Evolutionary conservation across 2,113 vertebrate genomes (phyloP), one percentile per base, ranked within the genome.

Genomic region (Amphiprion ocellaris): DNA sequence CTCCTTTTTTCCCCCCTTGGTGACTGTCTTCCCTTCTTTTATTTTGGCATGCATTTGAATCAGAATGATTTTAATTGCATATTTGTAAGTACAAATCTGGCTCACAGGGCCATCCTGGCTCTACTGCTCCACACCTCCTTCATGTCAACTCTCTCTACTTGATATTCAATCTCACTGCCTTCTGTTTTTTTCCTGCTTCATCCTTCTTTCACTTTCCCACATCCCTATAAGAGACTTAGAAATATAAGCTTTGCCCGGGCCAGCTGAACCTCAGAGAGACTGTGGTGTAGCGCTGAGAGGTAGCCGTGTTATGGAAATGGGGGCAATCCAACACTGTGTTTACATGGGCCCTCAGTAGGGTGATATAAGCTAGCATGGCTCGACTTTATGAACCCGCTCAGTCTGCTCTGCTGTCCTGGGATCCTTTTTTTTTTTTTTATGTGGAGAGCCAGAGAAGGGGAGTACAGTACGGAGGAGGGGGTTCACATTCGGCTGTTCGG

Each of bases 401-500:
- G 77, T 71, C 83, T 81, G 74, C 78, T 71, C 59, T 70, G 82
- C 65, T 47, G 74, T 84, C 81, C 77, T 70, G 65, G 76, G 86
- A 87, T 74, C 60, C 72, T 80, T 83, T 83, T 67, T 83, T 33
- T 33, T 37, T 37, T 37, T 37, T 37, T 37, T 37, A 77, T 77
- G 82, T 77, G 73, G 74, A 62, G 70, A 78, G 60, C 49, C 0
- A 26, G 49, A 39, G 67, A 69, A 21, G 56, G 65, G 61, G 61
- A 68, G 75, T 1, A 75, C 12, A 66, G 72, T 47, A 65, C 62
- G 47, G 86, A 85, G 86, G 82, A 87, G 87, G 90, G 83, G 89
- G 88, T 87, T 92, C 88, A 82, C 87, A 86, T 90, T 94, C 87
- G 72, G 88, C 83, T 89, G 88, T 90, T 84, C 76, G 26, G 75